Conservation (phyloP, 2,797 vertebrate species). For the Pagetopsis macropterus region DNA sequence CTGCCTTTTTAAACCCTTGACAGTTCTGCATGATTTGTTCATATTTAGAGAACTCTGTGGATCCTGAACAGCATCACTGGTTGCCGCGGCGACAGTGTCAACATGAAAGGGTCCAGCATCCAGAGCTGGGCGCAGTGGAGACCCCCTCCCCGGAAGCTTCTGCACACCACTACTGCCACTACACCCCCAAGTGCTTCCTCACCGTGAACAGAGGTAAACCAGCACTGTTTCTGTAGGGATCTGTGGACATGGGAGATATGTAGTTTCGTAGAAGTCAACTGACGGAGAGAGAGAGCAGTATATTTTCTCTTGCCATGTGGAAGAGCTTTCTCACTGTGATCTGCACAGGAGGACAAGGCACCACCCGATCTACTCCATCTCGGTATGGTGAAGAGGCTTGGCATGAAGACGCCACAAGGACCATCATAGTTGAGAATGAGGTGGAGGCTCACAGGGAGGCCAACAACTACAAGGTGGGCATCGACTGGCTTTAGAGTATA, state of each 20-base stretch:
- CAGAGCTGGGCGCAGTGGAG: constrained; percentile 74
- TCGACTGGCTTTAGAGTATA: background rate
- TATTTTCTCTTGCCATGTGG: background rate
- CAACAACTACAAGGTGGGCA: constrained; percentile 88
- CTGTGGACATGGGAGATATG: background rate
- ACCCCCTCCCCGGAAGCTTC: constrained; percentile 73
- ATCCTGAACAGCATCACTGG: constrained; percentile 57
- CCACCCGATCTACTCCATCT: constrained; percentile 55
- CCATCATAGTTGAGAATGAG: constrained; percentile 86
- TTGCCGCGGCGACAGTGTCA: constrained; percentile 72
- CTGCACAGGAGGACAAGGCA: constrained; percentile 45
- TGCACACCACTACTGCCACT: constrained; percentile 74
- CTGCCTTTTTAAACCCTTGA: background rate
- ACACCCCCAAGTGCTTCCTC: constrained; percentile 80
- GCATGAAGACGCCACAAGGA: constrained; percentile 83
- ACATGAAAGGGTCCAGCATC: constrained; percentile 79
- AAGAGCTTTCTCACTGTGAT: constrained; percentile 7
- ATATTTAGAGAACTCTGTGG: constrained; percentile 54
- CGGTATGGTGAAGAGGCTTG: constrained; percentile 81
- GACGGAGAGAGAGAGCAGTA: background rate
- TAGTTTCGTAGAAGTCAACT: background rate
- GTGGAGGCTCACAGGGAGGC: constrained; percentile 89
- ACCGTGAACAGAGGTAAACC: constrained; percentile 77
- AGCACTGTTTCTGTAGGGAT: background rate
- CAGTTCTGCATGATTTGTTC: background rate